Base-by-base conservation (phyloP, 2,888 invertebrate species). In the Crossocerus cetratus region DNA sequence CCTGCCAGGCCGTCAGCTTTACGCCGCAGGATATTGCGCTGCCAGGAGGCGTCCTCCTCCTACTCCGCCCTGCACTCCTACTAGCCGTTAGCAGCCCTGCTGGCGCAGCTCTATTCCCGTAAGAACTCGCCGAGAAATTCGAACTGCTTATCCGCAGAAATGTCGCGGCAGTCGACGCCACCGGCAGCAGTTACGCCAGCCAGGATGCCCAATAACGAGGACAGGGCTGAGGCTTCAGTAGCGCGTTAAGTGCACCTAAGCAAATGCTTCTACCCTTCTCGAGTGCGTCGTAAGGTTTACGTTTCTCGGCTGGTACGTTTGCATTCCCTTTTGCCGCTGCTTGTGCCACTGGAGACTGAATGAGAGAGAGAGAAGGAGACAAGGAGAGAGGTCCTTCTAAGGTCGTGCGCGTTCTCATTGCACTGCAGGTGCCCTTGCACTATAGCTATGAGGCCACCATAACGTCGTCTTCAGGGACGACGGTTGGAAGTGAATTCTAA, bases 241-340 rank as follows among this genome's bases (percentile, higher is more conserved):
- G 58, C 69, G 69, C 74, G 81, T 69, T 81, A 77, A 81, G 78
- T 81, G 81, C 81, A 69, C 78, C 81, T 75, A 81, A 81, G 78
- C 81, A 78, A 81, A 81, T 57, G 78, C 68, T 61, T 56, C 45
- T 61, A n/a, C 60, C 64, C 42, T 65, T 58, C 66, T 54, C 57
- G 65, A 60, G 54, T 72, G 56, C 67, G 67, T 68, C 73, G 69
- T 74, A 66, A 60, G 77, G 78, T 81, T 81, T 81, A 81, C 81
- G 77, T 81, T 81, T 81, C n/a, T n/a, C 77, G 81, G 68, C 78
- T 78, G 74, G 77, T 78, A 67, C 77, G 81, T 81, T 81, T 81
- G 80, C 80, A 76, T 81, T 82, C 76, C 70, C 68, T 71, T 72
- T 73, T 79, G 65, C 42, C 67, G 72, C 44, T 77, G 82, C 82